Conservation (phyloP, 2,888 invertebrate species). For the Ariolimax columbianus region DNA sequence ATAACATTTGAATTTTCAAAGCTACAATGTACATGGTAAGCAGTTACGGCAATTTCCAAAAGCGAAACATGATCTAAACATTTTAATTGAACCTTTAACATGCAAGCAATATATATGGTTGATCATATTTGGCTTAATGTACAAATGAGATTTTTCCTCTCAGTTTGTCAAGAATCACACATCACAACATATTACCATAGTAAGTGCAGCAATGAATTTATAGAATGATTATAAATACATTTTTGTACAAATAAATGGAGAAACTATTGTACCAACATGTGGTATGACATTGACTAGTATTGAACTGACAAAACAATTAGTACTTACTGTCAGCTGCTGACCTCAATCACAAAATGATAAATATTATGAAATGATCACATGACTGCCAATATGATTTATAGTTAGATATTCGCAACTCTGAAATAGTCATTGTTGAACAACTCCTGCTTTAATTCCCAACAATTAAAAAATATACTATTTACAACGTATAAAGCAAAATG, state of each 20-base stretch:
- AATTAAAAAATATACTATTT: background rate
- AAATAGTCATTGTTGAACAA: constrained; percentile 4
- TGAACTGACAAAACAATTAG: background rate
- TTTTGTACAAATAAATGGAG: background rate
- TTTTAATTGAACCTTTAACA: too few species aligned
- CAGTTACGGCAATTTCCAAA: too few species aligned
- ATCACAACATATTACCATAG: background rate
- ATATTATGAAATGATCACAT: too few species aligned
- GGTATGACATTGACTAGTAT: background rate
- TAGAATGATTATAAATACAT: background rate
- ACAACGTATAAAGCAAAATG: background rate
- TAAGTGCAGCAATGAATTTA: background rate
- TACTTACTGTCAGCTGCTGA: background rate
- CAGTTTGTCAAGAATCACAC: background rate
- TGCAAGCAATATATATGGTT: background rate
- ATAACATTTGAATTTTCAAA: too few species aligned
- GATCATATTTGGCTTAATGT: background rate
- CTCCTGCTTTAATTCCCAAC: constrained; percentile 4
- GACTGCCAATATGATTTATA: background rate
- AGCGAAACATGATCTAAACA: too few species aligned
- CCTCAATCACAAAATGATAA: too few species aligned
- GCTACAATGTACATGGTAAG: too few species aligned
- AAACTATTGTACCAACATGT: background rate
- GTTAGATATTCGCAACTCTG: background rate
- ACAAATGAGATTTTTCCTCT: constrained; percentile 31